Conservation (phyloP, 2,888 invertebrate species). For the Dryadula phaetusa region DNA sequence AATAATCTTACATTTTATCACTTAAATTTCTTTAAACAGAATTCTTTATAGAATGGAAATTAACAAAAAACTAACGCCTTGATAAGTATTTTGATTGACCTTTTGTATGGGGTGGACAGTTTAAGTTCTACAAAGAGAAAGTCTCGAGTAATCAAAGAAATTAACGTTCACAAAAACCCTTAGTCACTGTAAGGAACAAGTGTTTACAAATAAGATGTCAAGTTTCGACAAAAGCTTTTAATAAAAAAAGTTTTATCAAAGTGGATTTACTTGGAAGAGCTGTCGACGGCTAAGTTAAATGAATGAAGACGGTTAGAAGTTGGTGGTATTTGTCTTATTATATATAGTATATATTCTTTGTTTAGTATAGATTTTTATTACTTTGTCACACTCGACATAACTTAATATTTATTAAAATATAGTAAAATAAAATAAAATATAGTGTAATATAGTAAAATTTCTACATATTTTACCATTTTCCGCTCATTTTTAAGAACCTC, state of each 20-base stretch:
- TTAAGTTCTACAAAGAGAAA: conserved; percentile 36
- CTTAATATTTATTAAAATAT: too few species aligned
- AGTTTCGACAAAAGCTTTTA: conserved; percentile 44
- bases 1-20: background rate
- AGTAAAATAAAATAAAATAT: too few species aligned
- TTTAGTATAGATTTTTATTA: too few species aligned
- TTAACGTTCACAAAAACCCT: conserved; percentile 56
- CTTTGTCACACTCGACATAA: too few species aligned
- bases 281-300: background rate
- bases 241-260: conserved; percentile 45
- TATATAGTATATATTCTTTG: too few species aligned
- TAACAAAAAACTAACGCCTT: conserved; percentile 26
- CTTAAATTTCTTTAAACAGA: background rate
- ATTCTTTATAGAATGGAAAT: conserved; percentile 17
- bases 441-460: too few species aligned
- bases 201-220: conserved; percentile 63
- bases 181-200: conserved; percentile 57
- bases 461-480: too few species aligned
- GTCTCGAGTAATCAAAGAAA: conserved; percentile 35
- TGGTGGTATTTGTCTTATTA: too few species aligned
- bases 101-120: conserved; percentile 37
- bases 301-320: background rate
- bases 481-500: too few species aligned
- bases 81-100: conserved; percentile 35
- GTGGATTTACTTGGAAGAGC: background rate